These are phyloP conservation scores for Nephotettix cincticeps DNA, from an alignment of 1,140 invertebrate genomes.

Conservation along the genomic window DNA sequence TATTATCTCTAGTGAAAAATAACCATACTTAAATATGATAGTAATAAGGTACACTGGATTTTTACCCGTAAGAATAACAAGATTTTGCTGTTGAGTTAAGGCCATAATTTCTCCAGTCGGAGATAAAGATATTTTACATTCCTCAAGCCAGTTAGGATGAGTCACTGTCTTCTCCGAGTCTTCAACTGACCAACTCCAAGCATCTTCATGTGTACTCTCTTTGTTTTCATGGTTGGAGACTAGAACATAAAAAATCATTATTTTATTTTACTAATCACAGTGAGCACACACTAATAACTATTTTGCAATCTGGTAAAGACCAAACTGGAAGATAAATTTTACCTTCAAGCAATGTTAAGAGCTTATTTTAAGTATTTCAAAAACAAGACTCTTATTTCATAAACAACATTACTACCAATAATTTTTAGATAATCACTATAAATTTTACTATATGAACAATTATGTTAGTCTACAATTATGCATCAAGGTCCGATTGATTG, in stretches of 20 bases:
- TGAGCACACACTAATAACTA: too few relatives aligned
- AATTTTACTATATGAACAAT: too few relatives aligned
- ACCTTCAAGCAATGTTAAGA: neutral
- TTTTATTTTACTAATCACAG: slow-evolving; percentile 23
- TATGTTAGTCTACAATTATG: too few relatives aligned
- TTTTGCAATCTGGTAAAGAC: neutral
- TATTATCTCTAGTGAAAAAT: neutral
- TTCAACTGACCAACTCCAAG: slow-evolving; percentile 34
- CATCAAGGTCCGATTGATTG: too few relatives aligned
- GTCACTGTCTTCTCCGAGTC: neutral
- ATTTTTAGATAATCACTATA: too few relatives aligned
- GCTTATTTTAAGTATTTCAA: neutral
- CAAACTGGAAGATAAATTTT: neutral
- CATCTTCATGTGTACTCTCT: neutral
- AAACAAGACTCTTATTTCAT: too few relatives aligned
- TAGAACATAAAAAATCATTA: neutral
- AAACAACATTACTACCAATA: too few relatives aligned
- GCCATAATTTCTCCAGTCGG: slow-evolving; percentile 70
- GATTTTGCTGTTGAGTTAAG: slow-evolving; percentile 59
- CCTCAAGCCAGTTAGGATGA: slow-evolving; percentile 63
- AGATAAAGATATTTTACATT: slow-evolving; percentile 68
- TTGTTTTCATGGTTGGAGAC: neutral
- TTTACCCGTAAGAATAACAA: slow-evolving; percentile 50
- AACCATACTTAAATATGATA: too few relatives aligned
- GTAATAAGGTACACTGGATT: too few relatives aligned